Base-by-base conservation (phyloP, 2,797 vertebrate species). In the Tragopan temminckii region DNA sequence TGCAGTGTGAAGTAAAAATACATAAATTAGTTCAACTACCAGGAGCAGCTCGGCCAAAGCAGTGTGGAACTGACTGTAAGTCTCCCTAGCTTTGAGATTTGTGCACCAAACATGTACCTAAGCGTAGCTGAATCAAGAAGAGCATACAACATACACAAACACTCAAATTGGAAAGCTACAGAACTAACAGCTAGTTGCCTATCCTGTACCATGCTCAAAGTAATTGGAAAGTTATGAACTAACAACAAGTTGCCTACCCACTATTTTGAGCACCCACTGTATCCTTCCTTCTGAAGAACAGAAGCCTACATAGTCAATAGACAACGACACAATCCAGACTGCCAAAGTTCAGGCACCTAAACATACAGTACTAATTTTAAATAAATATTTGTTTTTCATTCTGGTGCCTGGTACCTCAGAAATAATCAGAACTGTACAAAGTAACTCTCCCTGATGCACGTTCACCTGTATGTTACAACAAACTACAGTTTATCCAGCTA, bases 21-120 rank as follows among this genome's bases (percentile, higher is more conserved):
- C 19, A 57, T 31, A 24, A 87, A 52, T 11, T 5, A 55, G 13
- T 19, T 33, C 11, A 27, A 45, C 19, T 13, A 57, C 13, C 31
- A 68, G 24, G 4, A 80, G 40, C 33, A 72, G 35, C 66, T 79
- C 59, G 43, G 67, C 8, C 63, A 76, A 62, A 78, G 46, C 36
- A 46, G 36, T 36, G 29, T 9, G 36, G 72, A 45, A 48, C 42
- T 75, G 19, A 9, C 58, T 57, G 4, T 1, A 8, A 63, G 36
- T 1, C 29, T 61, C n/a, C 48, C 45, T 72, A 62, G 27, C 59
- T 79, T 33, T 74, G 21, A 42, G 15, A 63, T 33, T 20, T 66
- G 16, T 45, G 20, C 62, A 61, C 45, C 35, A 14, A 61, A 57
- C 0, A 2, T 10, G 2, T 7, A 36, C 0, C 2, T 12, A 53